Percentiles rank a stretch among this genome's conserved stretches.
These are phyloP conservation scores for Barypeithes pellucidus DNA, from an alignment of 2,888 invertebrate genomes.

Conservation along the genomic window DNA sequence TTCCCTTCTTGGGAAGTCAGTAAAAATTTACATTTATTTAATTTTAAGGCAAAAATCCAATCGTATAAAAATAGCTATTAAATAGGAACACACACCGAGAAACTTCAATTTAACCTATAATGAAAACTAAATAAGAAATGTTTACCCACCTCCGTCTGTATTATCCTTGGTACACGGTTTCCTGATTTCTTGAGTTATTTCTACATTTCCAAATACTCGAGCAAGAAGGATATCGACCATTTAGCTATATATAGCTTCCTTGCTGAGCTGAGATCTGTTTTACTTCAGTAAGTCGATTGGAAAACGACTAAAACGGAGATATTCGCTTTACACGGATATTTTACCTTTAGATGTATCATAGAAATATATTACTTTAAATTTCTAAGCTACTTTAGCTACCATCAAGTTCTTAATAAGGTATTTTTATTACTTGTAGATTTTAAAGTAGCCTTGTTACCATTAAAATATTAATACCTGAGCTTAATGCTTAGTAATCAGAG, in stretches of 20 bases:
- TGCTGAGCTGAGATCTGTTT: conserved; percentile 32
- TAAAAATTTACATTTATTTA: too few relatives aligned
- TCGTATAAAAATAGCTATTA: background rate
- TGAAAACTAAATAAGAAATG: conserved; percentile 33
- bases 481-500: too few relatives aligned
- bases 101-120: conserved; percentile 7
- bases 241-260: conserved; percentile 34
- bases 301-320: conserved; percentile 24
- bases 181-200: conserved; percentile 43
- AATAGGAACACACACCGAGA: background rate
- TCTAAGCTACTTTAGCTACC: too few relatives aligned
- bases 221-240: conserved; percentile 29
- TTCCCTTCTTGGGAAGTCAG: too few relatives aligned
- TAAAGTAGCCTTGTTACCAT: too few relatives aligned
- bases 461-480: too few relatives aligned
- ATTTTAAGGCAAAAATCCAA: too few relatives aligned
- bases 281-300: conserved; percentile 34
- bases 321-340: conserved; percentile 29
- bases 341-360: conserved; percentile 12
- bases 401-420: too few relatives aligned
- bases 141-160: conserved; percentile 25
- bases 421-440: too few relatives aligned
- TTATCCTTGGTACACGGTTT: conserved; percentile 30
- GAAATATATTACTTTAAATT: conserved; percentile 8
- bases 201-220: conserved; percentile 34